Evolutionary conservation across 2,888 invertebrate genomes (phyloP).

Genomic region (Dasypolia templi): DNA sequence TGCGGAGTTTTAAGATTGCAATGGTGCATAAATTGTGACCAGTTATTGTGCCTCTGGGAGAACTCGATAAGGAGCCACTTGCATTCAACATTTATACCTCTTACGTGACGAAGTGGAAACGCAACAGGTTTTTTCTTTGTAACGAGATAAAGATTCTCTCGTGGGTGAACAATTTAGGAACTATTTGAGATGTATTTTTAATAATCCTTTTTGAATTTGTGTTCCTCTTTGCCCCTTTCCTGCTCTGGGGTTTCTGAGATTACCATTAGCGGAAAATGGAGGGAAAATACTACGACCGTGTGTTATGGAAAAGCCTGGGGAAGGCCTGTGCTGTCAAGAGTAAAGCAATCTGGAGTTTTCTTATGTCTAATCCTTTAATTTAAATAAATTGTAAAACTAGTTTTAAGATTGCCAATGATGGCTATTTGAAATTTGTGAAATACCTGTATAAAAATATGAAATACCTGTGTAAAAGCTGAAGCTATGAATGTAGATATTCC

Average conservation of each 20-base stretch:
- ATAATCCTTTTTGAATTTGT: not conserved
- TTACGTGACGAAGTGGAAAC: constrained; percentile 44
- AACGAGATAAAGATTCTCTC: not conserved
- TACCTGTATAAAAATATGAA: too few species aligned
- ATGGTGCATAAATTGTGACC: constrained; percentile 61
- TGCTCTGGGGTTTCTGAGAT: not conserved
- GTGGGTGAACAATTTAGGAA: not conserved
- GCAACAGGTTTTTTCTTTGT: constrained; percentile 53
- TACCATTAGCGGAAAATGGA: too few species aligned
- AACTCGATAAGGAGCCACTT: constrained; percentile 50
- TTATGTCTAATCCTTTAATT: not conserved
- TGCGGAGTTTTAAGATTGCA: constrained; percentile 57
- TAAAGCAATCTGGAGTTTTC: not conserved
- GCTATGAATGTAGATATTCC: not conserved
- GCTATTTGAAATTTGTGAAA: not conserved
- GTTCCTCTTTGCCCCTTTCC: not conserved
- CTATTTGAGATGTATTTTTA: not conserved
- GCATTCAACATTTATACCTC: constrained; percentile 53
- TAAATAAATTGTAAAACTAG: not conserved
- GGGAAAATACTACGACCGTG: not conserved
- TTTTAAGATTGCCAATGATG: not conserved
- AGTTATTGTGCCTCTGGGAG: constrained; percentile 57
- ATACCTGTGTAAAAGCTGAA: not conserved
- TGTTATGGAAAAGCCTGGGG: not conserved
- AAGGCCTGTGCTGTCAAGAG: not conserved